These are phyloP conservation scores for Strix occidentalis DNA, from an alignment of 2,797 vertebrate genomes.

Conservation along the genomic window DNA sequence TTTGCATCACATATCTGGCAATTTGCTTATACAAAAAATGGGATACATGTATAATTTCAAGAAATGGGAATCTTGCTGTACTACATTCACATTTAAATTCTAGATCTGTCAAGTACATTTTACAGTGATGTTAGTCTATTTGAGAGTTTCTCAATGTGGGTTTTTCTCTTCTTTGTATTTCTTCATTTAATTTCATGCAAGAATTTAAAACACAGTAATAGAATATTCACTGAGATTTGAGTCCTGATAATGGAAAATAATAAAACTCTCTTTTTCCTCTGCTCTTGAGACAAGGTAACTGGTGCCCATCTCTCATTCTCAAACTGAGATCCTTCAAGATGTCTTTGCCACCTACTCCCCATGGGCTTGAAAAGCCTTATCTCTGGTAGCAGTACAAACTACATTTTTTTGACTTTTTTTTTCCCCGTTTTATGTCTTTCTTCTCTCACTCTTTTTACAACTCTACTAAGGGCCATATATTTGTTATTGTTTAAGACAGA, in stretches of 20 bases:
- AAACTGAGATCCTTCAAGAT: not conserved
- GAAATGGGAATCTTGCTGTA: not conserved
- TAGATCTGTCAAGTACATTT: not conserved
- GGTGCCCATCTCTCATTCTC: not conserved
- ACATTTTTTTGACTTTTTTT: not conserved
- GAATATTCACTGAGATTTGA: not conserved
- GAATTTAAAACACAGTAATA: not conserved
- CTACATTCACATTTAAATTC: not conserved
- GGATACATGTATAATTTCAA: not conserved
- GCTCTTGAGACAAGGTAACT: not conserved
- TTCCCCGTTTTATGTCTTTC: not conserved
- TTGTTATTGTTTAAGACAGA: conserved; percentile 20
- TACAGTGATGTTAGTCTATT: not conserved
- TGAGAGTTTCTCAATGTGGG: not conserved
- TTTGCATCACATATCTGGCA: not conserved
- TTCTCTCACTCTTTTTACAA: not conserved
- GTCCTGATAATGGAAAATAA: not conserved
- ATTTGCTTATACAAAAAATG: not conserved
- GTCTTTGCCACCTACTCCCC: not conserved
- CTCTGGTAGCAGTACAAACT: not conserved
- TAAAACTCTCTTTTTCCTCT: not conserved
- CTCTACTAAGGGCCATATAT: not conserved
- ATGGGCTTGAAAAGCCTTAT: not conserved
- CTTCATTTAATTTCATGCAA: not conserved
- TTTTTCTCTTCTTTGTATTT: not conserved